phyloP scores from a whole-genome alignment of 2,113 vertebrate genomes.

The Electrona antarctica region DNA sequence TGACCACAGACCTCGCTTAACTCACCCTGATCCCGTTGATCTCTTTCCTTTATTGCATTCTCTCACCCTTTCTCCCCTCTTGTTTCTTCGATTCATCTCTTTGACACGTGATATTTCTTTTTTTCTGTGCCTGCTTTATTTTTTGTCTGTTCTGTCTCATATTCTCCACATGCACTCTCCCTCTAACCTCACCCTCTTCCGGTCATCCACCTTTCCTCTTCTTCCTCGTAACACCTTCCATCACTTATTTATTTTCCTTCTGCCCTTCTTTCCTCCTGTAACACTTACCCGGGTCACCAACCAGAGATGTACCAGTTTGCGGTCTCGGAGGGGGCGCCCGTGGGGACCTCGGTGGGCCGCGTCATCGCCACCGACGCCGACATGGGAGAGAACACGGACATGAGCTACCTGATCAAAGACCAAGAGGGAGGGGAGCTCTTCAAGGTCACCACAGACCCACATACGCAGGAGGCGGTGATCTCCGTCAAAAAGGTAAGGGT shows the following conservation, averaged over 20 bases:
- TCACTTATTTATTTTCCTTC: not conserved
- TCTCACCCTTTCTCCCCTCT: conserved; percentile 12
- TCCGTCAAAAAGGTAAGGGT: conserved; percentile 86
- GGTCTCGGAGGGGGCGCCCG: too few species aligned
- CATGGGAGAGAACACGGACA: too few species aligned
- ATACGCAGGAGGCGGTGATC: conserved; percentile 93
- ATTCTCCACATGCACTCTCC: not conserved
- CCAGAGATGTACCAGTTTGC: too few species aligned
- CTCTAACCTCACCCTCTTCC: not conserved
- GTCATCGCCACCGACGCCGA: too few species aligned
- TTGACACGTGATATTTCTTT: conserved; percentile 29
- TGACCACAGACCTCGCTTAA: not conserved
- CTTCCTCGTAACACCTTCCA: conserved; percentile 8
- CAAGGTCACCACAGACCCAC: too few species aligned
- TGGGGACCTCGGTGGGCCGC: too few species aligned
- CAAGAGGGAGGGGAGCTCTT: too few species aligned
- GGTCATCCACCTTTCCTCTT: too few species aligned
- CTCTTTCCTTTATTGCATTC: conserved; percentile 21
- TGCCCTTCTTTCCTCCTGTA: conserved; percentile 9
- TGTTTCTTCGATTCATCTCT: conserved; percentile 29
- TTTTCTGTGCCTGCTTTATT: conserved; percentile 16
- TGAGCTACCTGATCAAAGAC: too few species aligned
- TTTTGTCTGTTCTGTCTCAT: not conserved
- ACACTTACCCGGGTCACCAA: not conserved
- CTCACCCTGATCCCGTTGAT: not conserved